phyloP scores from a whole-genome alignment of 1,140 invertebrate genomes.

The Drosophila equinoxialis region DNA sequence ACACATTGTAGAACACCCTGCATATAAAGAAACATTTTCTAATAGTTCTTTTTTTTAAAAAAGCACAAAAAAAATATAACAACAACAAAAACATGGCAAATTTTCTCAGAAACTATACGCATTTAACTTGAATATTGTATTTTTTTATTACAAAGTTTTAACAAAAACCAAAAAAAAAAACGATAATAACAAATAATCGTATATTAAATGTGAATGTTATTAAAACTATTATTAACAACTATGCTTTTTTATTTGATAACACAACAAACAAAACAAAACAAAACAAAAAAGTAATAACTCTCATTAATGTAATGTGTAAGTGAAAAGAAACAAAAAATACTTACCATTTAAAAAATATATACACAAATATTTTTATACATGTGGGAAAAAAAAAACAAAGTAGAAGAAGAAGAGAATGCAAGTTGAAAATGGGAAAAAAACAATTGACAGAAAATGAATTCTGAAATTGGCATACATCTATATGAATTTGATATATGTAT shows the following conservation, averaged over 20 bases:
- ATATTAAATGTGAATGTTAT: slow-evolving; percentile 66
- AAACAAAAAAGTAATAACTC: slow-evolving; percentile 51
- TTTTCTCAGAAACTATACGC: slow-evolving; percentile 48
- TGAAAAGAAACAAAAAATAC: slow-evolving; percentile 32
- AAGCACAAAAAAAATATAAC: background rate
- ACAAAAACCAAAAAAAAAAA: slow-evolving; percentile 2
- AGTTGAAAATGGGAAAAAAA: background rate
- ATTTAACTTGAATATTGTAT: slow-evolving; percentile 68
- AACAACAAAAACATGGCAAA: slow-evolving; percentile 32
- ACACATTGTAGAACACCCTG: slow-evolving; percentile 45
- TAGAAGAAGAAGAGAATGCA: slow-evolving; percentile 23
- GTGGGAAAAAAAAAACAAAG: slow-evolving; percentile 40
- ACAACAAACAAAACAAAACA: slow-evolving; percentile 35
- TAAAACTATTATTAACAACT: slow-evolving; percentile 62
- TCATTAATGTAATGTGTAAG: slow-evolving; percentile 80
- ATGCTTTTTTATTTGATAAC: slow-evolving; percentile 48
- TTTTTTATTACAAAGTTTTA: slow-evolving; percentile 49
- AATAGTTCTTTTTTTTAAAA: slow-evolving; percentile 14
- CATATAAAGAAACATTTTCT: slow-evolving; percentile 39
- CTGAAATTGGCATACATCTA: slow-evolving; percentile 36
- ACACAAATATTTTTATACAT: slow-evolving; percentile 79
- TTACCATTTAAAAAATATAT: slow-evolving; percentile 62
- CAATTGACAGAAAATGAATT: slow-evolving; percentile 27
- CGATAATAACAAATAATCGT: slow-evolving; percentile 39
- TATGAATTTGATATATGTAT: slow-evolving; percentile 69